These are phyloP conservation scores for Serinus canaria DNA, from an alignment of 2,113 vertebrate genomes.

Conservation along the genomic window DNA sequence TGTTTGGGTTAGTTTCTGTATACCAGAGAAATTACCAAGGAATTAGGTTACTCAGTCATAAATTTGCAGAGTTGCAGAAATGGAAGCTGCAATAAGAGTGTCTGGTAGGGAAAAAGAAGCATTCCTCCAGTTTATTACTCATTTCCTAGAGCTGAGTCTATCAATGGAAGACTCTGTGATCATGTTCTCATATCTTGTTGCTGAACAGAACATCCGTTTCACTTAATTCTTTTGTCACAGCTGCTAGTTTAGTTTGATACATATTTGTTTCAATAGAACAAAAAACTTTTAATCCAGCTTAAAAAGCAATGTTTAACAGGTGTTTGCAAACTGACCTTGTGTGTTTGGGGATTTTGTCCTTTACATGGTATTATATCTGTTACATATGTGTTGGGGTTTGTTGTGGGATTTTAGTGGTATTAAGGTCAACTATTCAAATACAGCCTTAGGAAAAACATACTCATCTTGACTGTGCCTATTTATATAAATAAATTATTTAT, in stretches of 20 bases:
- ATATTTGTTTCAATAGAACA: background rate
- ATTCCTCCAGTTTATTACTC: background rate
- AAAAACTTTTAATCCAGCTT: background rate
- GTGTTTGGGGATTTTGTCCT: background rate
- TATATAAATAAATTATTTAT: background rate
- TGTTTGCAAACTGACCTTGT: background rate
- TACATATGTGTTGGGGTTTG: background rate
- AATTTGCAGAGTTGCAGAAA: background rate
- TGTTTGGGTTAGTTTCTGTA: background rate
- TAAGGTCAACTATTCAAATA: conserved; percentile 3
- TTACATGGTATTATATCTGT: background rate
- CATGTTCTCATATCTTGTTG: background rate
- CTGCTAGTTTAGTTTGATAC: background rate
- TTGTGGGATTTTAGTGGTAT: background rate
- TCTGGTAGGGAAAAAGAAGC: background rate
- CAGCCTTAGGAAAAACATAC: background rate
- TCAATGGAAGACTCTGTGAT: background rate
- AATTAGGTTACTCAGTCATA: background rate
- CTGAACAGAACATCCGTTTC: background rate
- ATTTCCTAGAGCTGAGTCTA: background rate
- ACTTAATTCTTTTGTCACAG: background rate
- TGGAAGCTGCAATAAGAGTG: background rate
- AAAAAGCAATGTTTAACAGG: background rate
- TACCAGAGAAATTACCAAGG: background rate
- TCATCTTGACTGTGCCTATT: background rate